Conservation (phyloP, 2,797 vertebrate genomes). For the Erethizon dorsatum region DNA sequence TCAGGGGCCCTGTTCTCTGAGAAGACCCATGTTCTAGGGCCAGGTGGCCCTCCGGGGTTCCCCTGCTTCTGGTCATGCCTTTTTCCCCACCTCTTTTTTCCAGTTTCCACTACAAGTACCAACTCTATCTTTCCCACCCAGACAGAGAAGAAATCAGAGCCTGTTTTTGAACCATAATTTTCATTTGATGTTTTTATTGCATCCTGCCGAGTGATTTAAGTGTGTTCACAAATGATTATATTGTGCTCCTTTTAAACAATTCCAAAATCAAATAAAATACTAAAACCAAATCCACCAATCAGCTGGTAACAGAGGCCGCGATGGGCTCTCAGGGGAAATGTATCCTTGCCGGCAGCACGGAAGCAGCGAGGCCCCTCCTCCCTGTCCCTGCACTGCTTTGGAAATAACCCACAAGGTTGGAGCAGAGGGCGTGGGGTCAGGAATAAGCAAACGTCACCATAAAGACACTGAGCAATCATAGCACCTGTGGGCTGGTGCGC, state of each 20-base stretch:
- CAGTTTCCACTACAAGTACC: not conserved
- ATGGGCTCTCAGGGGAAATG: conserved; percentile 8
- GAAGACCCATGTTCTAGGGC: not conserved
- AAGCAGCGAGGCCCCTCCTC: not conserved
- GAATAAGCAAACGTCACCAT: not conserved
- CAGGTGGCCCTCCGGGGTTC: not conserved
- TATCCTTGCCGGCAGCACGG: not conserved
- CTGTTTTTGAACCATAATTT: conserved; percentile 76
- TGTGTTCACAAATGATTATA: conserved; percentile 78
- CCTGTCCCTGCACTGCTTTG: not conserved
- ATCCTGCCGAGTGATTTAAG: conserved; percentile 78
- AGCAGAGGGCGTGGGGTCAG: not conserved
- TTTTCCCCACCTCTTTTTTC: not conserved
- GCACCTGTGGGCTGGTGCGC: not conserved
- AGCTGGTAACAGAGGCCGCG: conserved; percentile 18
- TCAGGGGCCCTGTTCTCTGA: not conserved
- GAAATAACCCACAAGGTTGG: conserved; percentile 3
- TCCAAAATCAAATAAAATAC: conserved; percentile 80
- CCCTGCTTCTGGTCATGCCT: not conserved
- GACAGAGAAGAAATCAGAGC: conserved; percentile 56
- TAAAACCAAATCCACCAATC: conserved; percentile 71
- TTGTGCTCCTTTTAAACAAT: conserved; percentile 77
- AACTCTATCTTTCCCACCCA: conserved; percentile 33
- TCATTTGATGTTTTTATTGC: conserved; percentile 81
- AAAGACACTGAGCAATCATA: not conserved